A percentile compares a stretch with the other conserved stretches of the same genome.
phyloP scores from a whole-genome alignment of 37 sponge, comb jelly and placozoan species.

The Mnemiopsis leidyi region DNA sequence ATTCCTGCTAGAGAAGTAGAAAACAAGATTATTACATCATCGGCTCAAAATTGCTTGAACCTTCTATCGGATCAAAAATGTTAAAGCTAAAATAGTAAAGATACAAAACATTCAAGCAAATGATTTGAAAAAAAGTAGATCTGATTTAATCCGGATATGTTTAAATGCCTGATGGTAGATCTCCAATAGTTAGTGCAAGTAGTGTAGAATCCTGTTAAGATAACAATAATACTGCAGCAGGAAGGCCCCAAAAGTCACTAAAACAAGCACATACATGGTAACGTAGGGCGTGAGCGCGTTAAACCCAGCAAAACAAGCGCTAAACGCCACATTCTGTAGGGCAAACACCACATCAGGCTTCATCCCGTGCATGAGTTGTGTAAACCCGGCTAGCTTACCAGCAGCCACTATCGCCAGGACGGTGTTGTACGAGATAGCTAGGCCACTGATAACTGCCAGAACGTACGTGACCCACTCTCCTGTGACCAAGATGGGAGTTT shows the following conservation, averaged over 20 bases:
- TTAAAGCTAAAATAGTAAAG: too few relatives aligned
- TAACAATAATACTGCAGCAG: not conserved
- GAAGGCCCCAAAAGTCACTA: not conserved
- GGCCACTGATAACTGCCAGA: not conserved
- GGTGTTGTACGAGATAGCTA: not conserved
- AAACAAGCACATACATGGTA: not conserved
- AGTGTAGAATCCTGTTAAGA: not conserved
- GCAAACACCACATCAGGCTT: not conserved
- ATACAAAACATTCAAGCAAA: too few relatives aligned
- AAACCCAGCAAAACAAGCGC: not conserved
- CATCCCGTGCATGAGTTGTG: not conserved
- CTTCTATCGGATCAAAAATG: too few relatives aligned
- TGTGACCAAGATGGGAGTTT: not conserved
- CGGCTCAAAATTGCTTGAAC: too few relatives aligned
- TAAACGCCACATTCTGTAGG: not conserved
- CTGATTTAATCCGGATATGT: too few relatives aligned
- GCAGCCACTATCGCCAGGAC: not conserved
- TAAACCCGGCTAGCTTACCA: not conserved
- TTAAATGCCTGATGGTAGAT: too few relatives aligned
- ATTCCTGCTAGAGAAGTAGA: too few relatives aligned
- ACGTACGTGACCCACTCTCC: not conserved
- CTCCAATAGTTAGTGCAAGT: too few relatives aligned
- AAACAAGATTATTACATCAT: too few relatives aligned
- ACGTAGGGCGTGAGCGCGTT: not conserved
- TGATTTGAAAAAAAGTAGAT: too few relatives aligned